Percentiles rank a stretch among this genome's conserved stretches.
These are phyloP conservation scores for Muricea muricata DNA, from an alignment of 92 coral and sea anemone species.

Conservation along the genomic window DNA sequence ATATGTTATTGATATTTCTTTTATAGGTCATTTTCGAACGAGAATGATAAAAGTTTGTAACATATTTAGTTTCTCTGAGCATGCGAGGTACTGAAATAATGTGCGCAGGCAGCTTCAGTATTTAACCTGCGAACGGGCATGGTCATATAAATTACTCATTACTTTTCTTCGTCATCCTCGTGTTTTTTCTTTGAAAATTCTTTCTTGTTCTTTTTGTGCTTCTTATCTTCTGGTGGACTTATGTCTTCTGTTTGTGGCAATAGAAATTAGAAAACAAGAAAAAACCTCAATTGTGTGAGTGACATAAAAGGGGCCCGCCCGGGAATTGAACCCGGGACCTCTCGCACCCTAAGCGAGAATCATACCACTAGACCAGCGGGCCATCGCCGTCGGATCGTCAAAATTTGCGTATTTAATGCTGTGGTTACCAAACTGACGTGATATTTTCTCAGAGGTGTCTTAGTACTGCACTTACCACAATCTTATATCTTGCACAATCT, in stretches of 20 bases:
- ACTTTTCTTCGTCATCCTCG: constrained; percentile 20
- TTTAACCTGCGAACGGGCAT: constrained; percentile 2
- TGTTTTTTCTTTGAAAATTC: constrained; percentile 10
- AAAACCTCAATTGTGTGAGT: neutral
- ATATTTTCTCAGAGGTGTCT: no score
- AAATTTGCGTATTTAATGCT: neutral
- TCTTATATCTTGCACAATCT: no score
- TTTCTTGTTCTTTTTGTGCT: constrained; percentile 6
- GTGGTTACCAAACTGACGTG: no score
- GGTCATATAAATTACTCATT: neutral
- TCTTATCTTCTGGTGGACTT: constrained; percentile 12
- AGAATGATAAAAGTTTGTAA: no score
- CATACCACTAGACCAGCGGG: constrained; percentile 62
- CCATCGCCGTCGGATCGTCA: neutral
- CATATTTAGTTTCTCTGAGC: no score
- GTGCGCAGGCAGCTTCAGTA: no score
- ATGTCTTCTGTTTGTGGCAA: neutral
- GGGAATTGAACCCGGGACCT: constrained; percentile 67
- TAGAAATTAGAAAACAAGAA: neutral
- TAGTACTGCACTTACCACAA: no score
- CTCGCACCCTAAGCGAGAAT: constrained; percentile 65
- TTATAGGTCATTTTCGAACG: no score
- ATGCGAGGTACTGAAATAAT: no score
- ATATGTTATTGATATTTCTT: no score
- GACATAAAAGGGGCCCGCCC: constrained; percentile 40